phyloP scores from a whole-genome alignment of 2,113 vertebrate genomes.

The Rhipidura dahli region DNA sequence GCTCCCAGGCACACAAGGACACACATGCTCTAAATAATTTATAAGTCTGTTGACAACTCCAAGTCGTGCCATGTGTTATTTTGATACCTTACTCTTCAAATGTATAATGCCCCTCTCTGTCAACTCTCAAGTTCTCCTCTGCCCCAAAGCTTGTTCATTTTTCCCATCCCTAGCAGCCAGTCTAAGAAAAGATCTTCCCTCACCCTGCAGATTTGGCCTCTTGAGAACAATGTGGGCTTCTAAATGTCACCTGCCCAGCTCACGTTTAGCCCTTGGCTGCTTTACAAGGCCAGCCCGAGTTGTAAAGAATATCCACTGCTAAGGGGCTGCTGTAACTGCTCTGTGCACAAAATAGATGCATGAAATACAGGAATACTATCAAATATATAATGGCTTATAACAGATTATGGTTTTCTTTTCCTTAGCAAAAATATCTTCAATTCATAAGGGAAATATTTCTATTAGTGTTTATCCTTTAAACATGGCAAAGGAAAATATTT shows the following conservation, averaged over 20 bases:
- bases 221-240: neutral
- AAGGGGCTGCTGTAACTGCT: neutral
- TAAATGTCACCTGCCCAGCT: neutral
- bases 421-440: neutral
- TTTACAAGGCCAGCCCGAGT: rapidly evolving
- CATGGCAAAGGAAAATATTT: neutral
- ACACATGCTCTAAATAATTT: constrained; percentile 29
- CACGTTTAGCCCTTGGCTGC: neutral
- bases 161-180: neutral
- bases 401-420: neutral
- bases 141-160: constrained; percentile 39
- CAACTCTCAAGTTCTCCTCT: neutral
- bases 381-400: neutral
- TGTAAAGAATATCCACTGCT: neutral
- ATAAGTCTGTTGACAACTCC: constrained; percentile 46
- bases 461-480: constrained; percentile 31
- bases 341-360: neutral
- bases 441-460: constrained; percentile 14
- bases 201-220: neutral
- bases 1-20: constrained; percentile 12
- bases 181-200: neutral
- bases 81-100: constrained; percentile 17
- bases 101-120: neutral
- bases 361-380: neutral
- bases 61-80: constrained; percentile 47